Base-by-base conservation (phyloP, 2,888 invertebrate genomes). In the Pocota personata region DNA sequence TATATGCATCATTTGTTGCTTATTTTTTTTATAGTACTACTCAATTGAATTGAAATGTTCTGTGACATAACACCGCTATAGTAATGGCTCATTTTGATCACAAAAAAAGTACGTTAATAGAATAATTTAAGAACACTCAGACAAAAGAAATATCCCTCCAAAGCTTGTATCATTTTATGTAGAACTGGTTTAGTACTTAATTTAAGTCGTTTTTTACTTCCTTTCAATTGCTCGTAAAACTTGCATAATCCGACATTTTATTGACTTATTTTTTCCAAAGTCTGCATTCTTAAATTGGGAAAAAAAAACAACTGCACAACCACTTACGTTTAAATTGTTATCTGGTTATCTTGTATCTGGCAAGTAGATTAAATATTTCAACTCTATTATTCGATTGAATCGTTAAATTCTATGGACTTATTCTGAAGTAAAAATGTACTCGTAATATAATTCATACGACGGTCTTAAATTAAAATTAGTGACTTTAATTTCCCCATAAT, bases 161-260 rank as follows among this genome's bases (percentile, higher is more conserved):
- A 1, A 35, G 10, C 37, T 37, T 37, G 37, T 37, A 14, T 6
- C 14, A 40, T 40, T 40, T 40, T 40, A 14, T 40, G 40, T 14
- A 2, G 14, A 40, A 40, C 40, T 14, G 40, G 2, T 40, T 40
- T 6, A 14, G 40, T 40, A 40, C 40, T 14, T 40, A 40, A 14
- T 40, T 40, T 14, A 40, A 40, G 40, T 5, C 32, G 19, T 24
- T 46, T 46, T 64, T 48, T 48, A 64, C n/a, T 19, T 30, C 19
- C 46, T 48, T 64, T 48, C 32, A 32, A 48, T 30, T 46, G 48
- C 64, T 64, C 64, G 48, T 64, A 64, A 64, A 64, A 64, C 46
- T 32, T 46, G n/a, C 48, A 46, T 46, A 46, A 55, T 30, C 30
- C 27, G 24, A 12, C 24, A 40, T 40, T 40, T 40, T 40, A 40